Conservation (phyloP, 2,113 vertebrate species). For the Pyrgilauda ruficollis region DNA sequence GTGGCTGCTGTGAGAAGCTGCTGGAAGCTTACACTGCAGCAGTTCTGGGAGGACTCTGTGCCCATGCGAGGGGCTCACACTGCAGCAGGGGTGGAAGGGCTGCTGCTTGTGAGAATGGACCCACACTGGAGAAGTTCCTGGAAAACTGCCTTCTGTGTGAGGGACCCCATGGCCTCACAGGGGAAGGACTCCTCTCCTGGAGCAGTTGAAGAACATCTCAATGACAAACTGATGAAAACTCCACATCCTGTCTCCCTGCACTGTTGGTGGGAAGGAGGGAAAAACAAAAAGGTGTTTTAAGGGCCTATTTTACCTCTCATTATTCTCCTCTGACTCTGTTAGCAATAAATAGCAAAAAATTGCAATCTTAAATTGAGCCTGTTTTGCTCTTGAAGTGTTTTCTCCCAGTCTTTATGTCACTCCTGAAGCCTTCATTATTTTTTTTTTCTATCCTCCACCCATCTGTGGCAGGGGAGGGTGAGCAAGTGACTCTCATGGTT, state of each 20-base stretch:
- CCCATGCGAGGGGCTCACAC: background rate
- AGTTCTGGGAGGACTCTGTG: background rate
- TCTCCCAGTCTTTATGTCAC: background rate
- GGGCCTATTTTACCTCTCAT: background rate
- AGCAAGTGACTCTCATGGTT: rapidly evolving
- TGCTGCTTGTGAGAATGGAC: background rate
- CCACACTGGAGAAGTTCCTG: rapidly evolving
- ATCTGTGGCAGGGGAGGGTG: background rate
- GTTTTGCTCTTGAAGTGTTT: background rate
- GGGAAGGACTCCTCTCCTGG: background rate
- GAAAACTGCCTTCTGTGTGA: rapidly evolving
- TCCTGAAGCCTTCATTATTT: background rate
- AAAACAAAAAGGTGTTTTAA: background rate
- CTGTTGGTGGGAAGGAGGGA: background rate
- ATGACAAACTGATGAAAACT: background rate
- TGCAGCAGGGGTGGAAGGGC: background rate
- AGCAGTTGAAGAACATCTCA: background rate
- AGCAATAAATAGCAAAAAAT: background rate
- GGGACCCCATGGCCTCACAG: no score
- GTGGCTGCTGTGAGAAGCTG: background rate
- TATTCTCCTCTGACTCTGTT: background rate
- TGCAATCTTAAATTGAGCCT: background rate
- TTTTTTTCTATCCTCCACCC: background rate
- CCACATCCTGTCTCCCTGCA: rapidly evolving
- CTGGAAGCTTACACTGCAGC: rapidly evolving